phyloP scores from a whole-genome alignment of 2,797 vertebrate species.

The Atherinosoma microstoma region DNA sequence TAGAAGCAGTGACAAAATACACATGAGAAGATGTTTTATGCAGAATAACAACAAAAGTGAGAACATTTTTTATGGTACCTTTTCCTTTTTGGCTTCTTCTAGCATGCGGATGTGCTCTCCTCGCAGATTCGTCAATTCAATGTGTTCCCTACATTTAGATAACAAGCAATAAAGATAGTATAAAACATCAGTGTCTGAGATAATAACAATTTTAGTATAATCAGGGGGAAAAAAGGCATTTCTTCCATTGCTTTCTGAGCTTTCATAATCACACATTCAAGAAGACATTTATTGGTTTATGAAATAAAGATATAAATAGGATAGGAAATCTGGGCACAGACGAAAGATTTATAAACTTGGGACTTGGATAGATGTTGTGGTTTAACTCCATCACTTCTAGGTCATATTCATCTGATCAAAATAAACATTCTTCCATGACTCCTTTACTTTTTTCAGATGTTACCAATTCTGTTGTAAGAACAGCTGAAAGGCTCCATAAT shows the following conservation, averaged over 20 bases:
- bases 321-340: neutral
- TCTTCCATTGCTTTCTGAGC: too few species aligned
- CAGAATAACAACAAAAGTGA: neutral
- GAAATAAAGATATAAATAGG: neutral
- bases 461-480: too few species aligned
- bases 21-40: constrained; percentile 22
- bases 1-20: constrained; percentile 12
- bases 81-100: constrained; percentile 95
- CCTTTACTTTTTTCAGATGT: too few species aligned
- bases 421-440: too few species aligned
- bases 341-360: too few species aligned
- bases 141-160: constrained; percentile 83
- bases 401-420: too few species aligned
- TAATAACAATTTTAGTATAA: neutral
- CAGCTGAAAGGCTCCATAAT: too few species aligned
- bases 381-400: too few species aligned
- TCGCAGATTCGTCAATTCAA: constrained; percentile 92
- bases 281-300: neutral
- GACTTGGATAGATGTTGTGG: too few species aligned
- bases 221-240: neutral
- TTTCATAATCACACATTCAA: too few species aligned
- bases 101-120: constrained; percentile 88
- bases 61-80: constrained; percentile 81
- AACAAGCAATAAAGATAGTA: neutral
- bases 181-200: neutral